Base-by-base conservation (phyloP, 2,113 vertebrate species). In the Gopherus evgoodei region DNA sequence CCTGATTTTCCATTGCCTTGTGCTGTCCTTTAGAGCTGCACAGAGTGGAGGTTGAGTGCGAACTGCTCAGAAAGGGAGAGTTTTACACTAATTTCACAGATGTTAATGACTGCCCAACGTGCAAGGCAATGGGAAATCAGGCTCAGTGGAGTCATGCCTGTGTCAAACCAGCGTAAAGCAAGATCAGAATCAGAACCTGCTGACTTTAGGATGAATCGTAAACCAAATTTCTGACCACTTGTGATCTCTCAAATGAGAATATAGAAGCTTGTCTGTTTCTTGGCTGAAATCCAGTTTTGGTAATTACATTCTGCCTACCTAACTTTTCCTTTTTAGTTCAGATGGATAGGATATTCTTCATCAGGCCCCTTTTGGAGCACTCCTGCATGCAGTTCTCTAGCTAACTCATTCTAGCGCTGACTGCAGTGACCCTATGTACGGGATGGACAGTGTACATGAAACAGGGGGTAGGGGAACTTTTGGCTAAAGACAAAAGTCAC, bases 111-210 rank as follows among this genome's bases (percentile, higher is more conserved):
- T 62, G n/a, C 11, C n/a, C 81, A 3, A 0, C 31, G 24, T 8
- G 16, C n/a, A 35, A 14, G 0, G 0, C 82, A 44, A 56, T 11
- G 38, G 38, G 0, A 0, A 86, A 22, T 6, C 83, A 10, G 1
- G 16, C 29, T 79, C 56, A 44, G 24, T 10, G 44, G 65, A 6
- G 13, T 14, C 2, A 65, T 4, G 35, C 44, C 27, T 29, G 7
- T 2, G 11, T 8, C 11, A 62, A 80, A 38, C 8, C 14, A 4
- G 3, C 62, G 84, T 35, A 10, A 72, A 13, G n/a, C 29, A 69
- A 87, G 22, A 49, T 24, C 59, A 87, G 4, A 44, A 6, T 76
- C 53, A 47, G 56, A 54, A 0, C 2, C 0, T 1, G 12, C 9
- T 24, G 89, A 50, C 72, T 81, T 89, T 3, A 35, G 59, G 59